Evolutionary conservation across 2,888 invertebrate genomes (phyloP).

Genomic region (Pammene aurita): DNA sequence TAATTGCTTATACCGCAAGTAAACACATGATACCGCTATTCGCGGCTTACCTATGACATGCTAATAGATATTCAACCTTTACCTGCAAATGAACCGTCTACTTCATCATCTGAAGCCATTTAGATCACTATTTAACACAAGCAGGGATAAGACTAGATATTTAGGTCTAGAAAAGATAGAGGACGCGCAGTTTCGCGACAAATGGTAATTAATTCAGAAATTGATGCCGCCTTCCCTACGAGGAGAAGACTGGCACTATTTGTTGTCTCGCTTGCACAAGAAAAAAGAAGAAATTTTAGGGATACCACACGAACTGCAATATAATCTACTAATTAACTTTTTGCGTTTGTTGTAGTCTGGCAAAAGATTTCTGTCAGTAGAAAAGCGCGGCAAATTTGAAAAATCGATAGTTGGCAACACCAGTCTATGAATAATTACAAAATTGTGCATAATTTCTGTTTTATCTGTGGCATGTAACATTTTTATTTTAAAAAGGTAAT

Average conservation of each 20-base stretch:
- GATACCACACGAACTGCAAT: conserved; percentile 39
- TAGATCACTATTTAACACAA: conserved; percentile 73
- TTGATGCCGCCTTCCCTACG: conserved; percentile 82
- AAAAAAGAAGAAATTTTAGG: conserved; percentile 56
- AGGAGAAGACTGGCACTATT: conserved; percentile 69
- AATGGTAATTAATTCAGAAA: conserved; percentile 84
- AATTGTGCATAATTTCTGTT: too few relatives aligned
- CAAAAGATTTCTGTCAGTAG: too few relatives aligned
- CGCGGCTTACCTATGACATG: conserved; percentile 84
- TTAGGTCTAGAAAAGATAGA: conserved; percentile 78
- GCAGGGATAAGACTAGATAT: conserved; percentile 65
- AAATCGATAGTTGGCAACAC: too few relatives aligned
- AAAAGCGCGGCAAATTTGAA: too few relatives aligned
- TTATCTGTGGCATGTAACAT: too few relatives aligned
- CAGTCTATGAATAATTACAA: too few relatives aligned
- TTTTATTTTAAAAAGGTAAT: too few relatives aligned
- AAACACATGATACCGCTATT: conserved; percentile 85
- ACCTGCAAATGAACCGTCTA: conserved; percentile 94
- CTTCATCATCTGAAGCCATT: conserved; percentile 95
- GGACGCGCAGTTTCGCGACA: conserved; percentile 84
- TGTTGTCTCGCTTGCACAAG: conserved; percentile 65
- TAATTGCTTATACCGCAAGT: conserved; percentile 83
- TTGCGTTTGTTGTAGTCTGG: not conserved
- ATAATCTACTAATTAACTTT: conserved; percentile 35
- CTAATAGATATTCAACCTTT: conserved; percentile 82